These are phyloP conservation scores for Littorina saxatilis DNA, from an alignment of 1,140 invertebrate genomes.

Conservation along the genomic window DNA sequence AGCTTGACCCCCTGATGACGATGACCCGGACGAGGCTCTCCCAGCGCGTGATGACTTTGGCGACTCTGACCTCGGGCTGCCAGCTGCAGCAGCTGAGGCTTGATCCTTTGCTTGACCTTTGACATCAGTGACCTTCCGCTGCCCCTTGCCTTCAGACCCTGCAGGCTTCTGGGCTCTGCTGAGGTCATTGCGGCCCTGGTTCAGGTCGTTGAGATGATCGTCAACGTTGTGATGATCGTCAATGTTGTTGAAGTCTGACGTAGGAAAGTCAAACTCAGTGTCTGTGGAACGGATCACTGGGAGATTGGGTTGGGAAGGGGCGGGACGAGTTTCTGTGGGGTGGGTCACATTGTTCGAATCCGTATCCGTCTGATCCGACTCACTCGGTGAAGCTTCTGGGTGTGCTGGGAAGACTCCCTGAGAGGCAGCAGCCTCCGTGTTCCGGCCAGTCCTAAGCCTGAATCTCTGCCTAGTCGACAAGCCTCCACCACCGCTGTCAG, in stretches of 20 bases:
- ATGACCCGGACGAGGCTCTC: background rate
- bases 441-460: background rate
- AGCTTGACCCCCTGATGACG: too few relatives aligned
- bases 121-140: background rate
- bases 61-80: background rate
- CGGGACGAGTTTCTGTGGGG: constrained; percentile 35
- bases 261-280: constrained; percentile 71
- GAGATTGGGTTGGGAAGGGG: constrained; percentile 35
- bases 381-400: constrained; percentile 60
- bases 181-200: constrained; percentile 55
- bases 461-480: background rate
- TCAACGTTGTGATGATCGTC: constrained; percentile 63
- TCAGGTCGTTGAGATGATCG: constrained; percentile 70
- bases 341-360: constrained; percentile 65
- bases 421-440: constrained; percentile 34
- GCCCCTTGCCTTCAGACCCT: background rate
- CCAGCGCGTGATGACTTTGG: background rate
- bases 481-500: background rate
- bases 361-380: constrained; percentile 67
- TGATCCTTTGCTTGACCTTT: constrained; percentile 1
- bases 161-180: background rate
- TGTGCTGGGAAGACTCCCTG: constrained; percentile 40
- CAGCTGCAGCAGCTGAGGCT: constrained; percentile 8
- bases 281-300: constrained; percentile 64
- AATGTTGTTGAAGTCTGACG: constrained; percentile 69